Conservation (phyloP, 2,113 vertebrate genomes). For the Apodemus sylvaticus region DNA sequence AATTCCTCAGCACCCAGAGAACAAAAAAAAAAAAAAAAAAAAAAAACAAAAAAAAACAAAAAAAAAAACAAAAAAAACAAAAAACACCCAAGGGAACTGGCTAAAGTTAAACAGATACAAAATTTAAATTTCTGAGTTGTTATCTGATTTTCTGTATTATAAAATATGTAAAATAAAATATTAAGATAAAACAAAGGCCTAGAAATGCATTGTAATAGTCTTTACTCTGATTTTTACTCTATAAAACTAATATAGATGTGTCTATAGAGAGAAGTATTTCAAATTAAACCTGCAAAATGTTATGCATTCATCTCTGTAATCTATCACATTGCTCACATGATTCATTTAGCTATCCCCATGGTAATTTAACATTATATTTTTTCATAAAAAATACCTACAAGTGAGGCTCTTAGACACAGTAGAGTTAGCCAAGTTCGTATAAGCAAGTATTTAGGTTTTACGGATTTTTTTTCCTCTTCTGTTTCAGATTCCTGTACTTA, state of each 20-base stretch:
- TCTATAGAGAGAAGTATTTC: background rate
- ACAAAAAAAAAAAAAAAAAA: too few relatives aligned
- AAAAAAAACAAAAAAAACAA: too few relatives aligned
- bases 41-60: too few relatives aligned
- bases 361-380: background rate
- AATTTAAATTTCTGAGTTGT: background rate
- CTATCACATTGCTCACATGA: background rate
- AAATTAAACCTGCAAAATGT: background rate
- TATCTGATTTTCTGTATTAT: background rate
- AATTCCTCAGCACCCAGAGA: conserved; percentile 20
- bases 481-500: background rate
- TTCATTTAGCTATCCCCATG: background rate
- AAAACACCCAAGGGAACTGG: background rate
- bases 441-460: conserved; percentile 48
- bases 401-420: background rate
- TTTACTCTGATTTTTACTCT: background rate
- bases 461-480: background rate
- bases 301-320: background rate
- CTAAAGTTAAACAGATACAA: background rate
- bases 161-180: conserved; percentile 33
- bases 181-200: background rate
- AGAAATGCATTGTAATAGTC: background rate
- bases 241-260: background rate
- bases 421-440: background rate
- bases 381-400: background rate